phyloP scores from a whole-genome alignment of 2,888 invertebrate species.

The Lasioglossum figueresi region DNA sequence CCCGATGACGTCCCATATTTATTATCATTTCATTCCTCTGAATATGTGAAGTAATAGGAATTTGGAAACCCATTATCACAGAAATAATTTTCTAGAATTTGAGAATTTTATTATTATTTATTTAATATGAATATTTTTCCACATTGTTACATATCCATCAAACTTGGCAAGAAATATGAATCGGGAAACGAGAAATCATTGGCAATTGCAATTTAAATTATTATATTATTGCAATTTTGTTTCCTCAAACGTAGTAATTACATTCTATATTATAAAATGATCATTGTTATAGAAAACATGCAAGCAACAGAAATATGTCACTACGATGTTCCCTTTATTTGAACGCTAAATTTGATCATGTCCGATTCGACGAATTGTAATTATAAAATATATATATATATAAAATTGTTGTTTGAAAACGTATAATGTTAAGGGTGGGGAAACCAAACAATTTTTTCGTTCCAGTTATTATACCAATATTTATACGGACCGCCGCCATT shows the following conservation, averaged over 20 bases:
- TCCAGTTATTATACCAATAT: not conserved
- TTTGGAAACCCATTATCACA: too few species aligned
- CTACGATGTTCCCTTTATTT: not conserved
- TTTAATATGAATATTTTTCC: too few species aligned
- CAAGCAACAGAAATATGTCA: not conserved
- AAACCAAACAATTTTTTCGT: not conserved
- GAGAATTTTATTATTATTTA: too few species aligned
- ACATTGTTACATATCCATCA: too few species aligned
- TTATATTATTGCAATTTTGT: not conserved
- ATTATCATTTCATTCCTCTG: too few species aligned
- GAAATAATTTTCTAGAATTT: too few species aligned
- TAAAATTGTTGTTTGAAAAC: slow-evolving; percentile 1
- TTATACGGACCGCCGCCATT: not conserved
- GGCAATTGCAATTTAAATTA: not conserved
- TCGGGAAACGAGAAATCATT: not conserved
- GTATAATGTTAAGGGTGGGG: not conserved
- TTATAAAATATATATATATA: too few species aligned
- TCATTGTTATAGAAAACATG: not conserved
- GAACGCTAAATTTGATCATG: not conserved
- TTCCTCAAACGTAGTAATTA: not conserved
- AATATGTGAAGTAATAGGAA: too few species aligned
- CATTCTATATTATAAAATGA: not conserved
- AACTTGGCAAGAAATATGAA: not conserved
- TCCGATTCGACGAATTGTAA: not conserved
- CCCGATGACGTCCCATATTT: too few species aligned